phyloP scores from a whole-genome alignment of 2,113 vertebrate genomes.

The Limanda limanda region DNA sequence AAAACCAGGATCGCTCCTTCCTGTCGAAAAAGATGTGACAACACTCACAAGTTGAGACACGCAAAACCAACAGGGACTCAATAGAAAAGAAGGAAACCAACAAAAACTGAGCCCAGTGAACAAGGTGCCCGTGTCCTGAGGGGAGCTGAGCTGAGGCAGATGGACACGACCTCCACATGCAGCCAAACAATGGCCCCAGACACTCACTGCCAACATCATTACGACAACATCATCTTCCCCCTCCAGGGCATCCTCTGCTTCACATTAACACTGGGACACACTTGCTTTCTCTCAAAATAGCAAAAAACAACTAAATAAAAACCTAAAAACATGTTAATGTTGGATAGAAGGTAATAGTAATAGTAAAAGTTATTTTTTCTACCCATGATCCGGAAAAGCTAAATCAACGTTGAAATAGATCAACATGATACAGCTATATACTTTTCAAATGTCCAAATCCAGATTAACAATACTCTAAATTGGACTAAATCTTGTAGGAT shows the following conservation, averaged over 20 bases:
- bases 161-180: constrained; percentile 23
- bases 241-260: constrained; percentile 9
- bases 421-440: too few species aligned
- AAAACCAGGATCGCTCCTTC: constrained; percentile 97
- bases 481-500: too few species aligned
- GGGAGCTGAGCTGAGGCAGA: constrained; percentile 24
- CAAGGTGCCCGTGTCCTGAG: constrained; percentile 8
- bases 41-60: not conserved
- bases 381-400: not conserved
- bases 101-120: constrained; percentile 8
- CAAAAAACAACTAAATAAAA: not conserved
- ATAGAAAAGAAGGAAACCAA: not conserved
- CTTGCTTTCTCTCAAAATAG: not conserved
- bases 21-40: constrained; percentile 75
- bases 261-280: constrained; percentile 15
- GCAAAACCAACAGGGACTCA: not conserved
- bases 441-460: too few species aligned
- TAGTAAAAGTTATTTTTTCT: not conserved
- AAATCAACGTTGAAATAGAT: too few species aligned
- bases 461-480: too few species aligned
- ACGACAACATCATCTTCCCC: not conserved
- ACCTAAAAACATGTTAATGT: not conserved
- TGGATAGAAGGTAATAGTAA: not conserved
- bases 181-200: constrained; percentile 17
- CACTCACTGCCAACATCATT: constrained; percentile 27